These are phyloP conservation scores for Spodoptera exigua DNA, from an alignment of 2,888 invertebrate species.

Conservation along the genomic window DNA sequence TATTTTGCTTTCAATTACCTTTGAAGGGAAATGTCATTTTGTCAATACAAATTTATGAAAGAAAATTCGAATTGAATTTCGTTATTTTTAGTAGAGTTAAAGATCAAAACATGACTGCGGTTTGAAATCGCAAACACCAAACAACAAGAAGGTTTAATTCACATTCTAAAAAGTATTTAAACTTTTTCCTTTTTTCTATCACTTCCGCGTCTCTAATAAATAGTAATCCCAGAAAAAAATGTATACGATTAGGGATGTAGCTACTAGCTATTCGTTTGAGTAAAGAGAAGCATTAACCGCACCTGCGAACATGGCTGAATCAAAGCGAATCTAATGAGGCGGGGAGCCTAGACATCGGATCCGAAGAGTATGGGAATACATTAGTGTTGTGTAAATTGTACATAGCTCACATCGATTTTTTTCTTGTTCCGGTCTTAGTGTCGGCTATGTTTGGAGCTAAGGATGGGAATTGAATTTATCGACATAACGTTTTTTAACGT, in stretches of 20 bases:
- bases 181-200: not conserved
- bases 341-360: constrained; percentile 71
- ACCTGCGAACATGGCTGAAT: constrained; percentile 69
- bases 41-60: constrained; percentile 17
- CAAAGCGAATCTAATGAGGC: constrained; percentile 81
- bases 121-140: not conserved
- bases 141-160: not conserved
- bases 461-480: not conserved
- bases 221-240: constrained; percentile 35
- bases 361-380: constrained; percentile 62
- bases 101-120: no score
- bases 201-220: constrained; percentile 10
- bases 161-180: no score
- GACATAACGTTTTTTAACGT: no score
- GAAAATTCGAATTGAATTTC: no score
- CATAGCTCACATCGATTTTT: not conserved
- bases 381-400: constrained; percentile 39
- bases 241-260: constrained; percentile 64
- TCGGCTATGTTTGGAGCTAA: constrained; percentile 1
- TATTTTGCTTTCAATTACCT: constrained; percentile 29
- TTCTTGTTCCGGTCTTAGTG: not conserved
- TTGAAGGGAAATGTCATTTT: constrained; percentile 32
- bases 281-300: constrained; percentile 67
- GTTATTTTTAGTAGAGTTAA: not conserved
- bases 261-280: constrained; percentile 60